Evolutionary conservation across 2,797 vertebrate species (phyloP).

Genomic region (Parauchenoglanis ngamensis): DNA sequence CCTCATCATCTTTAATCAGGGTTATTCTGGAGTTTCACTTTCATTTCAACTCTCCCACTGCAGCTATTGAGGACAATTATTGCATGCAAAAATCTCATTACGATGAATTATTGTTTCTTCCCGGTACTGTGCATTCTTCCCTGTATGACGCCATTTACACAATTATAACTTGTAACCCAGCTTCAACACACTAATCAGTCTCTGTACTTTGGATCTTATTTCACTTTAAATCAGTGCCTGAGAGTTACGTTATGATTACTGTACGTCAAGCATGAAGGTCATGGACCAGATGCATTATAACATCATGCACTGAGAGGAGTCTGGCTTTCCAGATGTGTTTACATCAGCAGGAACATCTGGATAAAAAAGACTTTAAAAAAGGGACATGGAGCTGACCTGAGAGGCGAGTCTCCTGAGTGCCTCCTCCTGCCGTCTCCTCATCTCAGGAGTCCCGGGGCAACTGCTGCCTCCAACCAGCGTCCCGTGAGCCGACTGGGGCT

Average conservation of each 20-base stretch:
- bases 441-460: conserved; percentile 92
- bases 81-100: not conserved
- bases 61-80: not conserved
- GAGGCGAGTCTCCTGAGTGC: conserved; percentile 84
- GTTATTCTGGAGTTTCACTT: not conserved
- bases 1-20: not conserved
- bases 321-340: not conserved
- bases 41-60: not conserved
- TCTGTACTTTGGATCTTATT: not conserved
- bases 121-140: not conserved
- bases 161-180: not conserved
- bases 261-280: not conserved
- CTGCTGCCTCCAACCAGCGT: conserved; percentile 83
- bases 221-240: not conserved
- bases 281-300: not conserved
- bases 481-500: conserved; percentile 78
- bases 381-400: conserved; percentile 74
- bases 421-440: conserved; percentile 89
- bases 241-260: not conserved
- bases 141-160: not conserved
- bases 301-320: not conserved
- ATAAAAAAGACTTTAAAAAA: not conserved
- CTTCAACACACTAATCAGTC: not conserved
- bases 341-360: not conserved
- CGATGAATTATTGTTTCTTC: not conserved